Evolutionary conservation across 2,113 vertebrate genomes (phyloP).

Genomic region (Tupaia chinensis): DNA sequence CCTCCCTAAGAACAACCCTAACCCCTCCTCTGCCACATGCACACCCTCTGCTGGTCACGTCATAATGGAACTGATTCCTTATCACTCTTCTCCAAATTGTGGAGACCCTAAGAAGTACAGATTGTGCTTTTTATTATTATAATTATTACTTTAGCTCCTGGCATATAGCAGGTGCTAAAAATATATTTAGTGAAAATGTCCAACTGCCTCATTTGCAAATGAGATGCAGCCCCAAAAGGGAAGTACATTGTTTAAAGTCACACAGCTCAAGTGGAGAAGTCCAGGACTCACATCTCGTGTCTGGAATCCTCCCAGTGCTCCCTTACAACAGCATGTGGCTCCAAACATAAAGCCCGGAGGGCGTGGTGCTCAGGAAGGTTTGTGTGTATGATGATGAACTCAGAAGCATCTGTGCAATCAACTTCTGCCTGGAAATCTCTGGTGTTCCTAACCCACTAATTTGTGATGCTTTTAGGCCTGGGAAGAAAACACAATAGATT

Average conservation of each 20-base stretch:
- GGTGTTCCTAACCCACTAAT: constrained; percentile 14
- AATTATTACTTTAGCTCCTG: neutral
- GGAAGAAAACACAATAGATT: neutral
- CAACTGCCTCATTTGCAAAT: neutral
- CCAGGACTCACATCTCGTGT: accelerated
- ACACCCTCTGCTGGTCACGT: neutral
- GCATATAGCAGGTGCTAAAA: neutral
- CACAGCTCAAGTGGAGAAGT: neutral
- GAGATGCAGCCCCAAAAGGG: neutral
- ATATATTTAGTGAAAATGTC: neutral
- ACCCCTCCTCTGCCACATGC: neutral
- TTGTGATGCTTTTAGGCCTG: neutral
- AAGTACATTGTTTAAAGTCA: neutral
- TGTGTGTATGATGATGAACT: constrained; percentile 5
- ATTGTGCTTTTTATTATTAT: neutral
- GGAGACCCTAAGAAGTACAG: neutral
- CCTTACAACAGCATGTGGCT: neutral
- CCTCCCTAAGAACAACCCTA: neutral
- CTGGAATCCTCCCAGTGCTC: neutral
- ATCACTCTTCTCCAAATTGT: neutral
- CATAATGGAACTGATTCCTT: neutral
- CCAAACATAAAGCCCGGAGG: neutral
- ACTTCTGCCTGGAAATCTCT: neutral
- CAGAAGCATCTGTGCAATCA: neutral
- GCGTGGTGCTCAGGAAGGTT: neutral